phyloP scores from a whole-genome alignment of 2,888 invertebrate species.

The Physocephala rufipes region DNA sequence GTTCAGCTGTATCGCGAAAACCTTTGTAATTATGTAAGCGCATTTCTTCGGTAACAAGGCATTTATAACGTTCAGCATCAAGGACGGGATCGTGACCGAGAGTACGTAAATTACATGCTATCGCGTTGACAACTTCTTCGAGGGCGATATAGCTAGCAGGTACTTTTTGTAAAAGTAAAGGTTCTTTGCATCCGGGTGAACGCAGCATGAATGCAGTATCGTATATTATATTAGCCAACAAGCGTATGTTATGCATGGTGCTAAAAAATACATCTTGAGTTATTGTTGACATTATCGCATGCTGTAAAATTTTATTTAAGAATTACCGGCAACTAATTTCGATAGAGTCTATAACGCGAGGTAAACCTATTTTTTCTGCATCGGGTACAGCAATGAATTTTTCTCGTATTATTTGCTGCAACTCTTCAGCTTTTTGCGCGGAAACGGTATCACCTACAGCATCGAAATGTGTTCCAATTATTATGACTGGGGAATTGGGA shows the following conservation, averaged over 20 bases:
- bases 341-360: slow-evolving; percentile 89
- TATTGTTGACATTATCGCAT: neutral
- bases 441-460: slow-evolving; percentile 70
- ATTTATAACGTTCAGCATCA: slow-evolving; percentile 79
- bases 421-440: slow-evolving; percentile 71
- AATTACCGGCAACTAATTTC: slow-evolving; percentile 77
- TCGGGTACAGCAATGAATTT: slow-evolving; percentile 92
- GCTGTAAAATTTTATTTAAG: neutral
- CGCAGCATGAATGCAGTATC: slow-evolving; percentile 91
- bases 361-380: slow-evolving; percentile 94
- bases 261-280: slow-evolving; percentile 63
- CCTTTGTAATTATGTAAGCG: slow-evolving; percentile 64
- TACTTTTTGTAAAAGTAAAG: slow-evolving; percentile 90
- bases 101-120: slow-evolving; percentile 79
- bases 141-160: slow-evolving; percentile 95
- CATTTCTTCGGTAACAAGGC: slow-evolving; percentile 65
- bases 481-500: slow-evolving; percentile 94
- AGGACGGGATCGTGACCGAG: slow-evolving; percentile 83
- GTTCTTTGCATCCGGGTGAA: slow-evolving; percentile 90
- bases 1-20: slow-evolving; percentile 83
- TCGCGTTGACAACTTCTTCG: slow-evolving; percentile 87
- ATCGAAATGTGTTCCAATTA: slow-evolving; percentile 97
- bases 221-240: slow-evolving; percentile 91
- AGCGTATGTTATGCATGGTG: slow-evolving; percentile 87
- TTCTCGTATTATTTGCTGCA: slow-evolving; percentile 88